Evolutionary conservation across 2,797 vertebrate species (phyloP).

Genomic region (Hydrophis major): DNA sequence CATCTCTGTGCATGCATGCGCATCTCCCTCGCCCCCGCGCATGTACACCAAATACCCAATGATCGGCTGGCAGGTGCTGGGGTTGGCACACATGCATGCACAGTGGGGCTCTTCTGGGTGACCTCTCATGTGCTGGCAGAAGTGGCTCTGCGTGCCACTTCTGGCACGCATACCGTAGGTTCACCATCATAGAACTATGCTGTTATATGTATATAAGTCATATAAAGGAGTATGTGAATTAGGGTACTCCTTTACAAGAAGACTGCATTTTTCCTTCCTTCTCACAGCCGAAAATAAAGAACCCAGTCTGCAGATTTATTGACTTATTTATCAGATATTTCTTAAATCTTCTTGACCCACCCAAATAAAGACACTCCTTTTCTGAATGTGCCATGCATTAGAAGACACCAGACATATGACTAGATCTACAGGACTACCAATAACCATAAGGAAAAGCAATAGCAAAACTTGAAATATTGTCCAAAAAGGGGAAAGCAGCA

Average conservation of each 20-base stretch:
- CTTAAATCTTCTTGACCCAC: not conserved
- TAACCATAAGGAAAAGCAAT: not conserved
- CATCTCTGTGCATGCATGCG: too few relatives aligned
- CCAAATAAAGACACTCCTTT: not conserved
- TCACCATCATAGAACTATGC: not conserved
- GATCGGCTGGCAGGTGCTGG: accelerated
- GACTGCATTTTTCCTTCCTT: not conserved
- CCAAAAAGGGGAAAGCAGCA: not conserved
- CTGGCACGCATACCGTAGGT: too few relatives aligned
- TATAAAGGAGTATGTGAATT: not conserved
- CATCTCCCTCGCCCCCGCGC: too few relatives aligned
- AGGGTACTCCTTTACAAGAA: not conserved
- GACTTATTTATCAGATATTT: not conserved
- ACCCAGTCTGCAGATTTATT: not conserved
- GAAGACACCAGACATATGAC: not conserved
- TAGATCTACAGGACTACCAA: not conserved
- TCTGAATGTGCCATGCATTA: not conserved
- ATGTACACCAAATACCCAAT: too few relatives aligned
- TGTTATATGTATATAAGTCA: not conserved
- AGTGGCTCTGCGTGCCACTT: too few relatives aligned
- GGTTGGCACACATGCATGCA: too few relatives aligned
- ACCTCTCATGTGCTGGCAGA: too few relatives aligned
- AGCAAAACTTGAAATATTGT: not conserved
- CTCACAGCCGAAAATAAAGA: not conserved
- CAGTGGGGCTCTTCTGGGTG: too few relatives aligned